phyloP scores from a whole-genome alignment of 2,888 invertebrate genomes.

The Melanostoma scalare region DNA sequence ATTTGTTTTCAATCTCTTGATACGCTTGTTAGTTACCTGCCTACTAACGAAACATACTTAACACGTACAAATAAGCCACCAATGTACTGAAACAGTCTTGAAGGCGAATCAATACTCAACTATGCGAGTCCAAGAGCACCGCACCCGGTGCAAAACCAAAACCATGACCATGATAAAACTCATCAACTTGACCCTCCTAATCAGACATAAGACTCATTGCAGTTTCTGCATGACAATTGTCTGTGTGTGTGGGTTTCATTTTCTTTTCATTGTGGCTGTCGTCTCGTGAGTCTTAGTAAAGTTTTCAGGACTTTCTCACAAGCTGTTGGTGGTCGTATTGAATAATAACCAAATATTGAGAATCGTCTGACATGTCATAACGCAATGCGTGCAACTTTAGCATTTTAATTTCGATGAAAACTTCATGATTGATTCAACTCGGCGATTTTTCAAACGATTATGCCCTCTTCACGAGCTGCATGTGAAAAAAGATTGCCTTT shows the following conservation, averaged over 20 bases:
- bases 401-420: not conserved
- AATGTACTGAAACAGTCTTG: constrained; percentile 19
- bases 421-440: constrained; percentile 43
- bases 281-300: not conserved
- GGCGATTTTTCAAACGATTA: constrained; percentile 19
- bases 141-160: constrained; percentile 5
- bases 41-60: constrained; percentile 11
- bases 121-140: not conserved
- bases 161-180: constrained; percentile 22
- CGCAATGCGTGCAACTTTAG: constrained; percentile 4
- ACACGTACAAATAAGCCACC: constrained; percentile 22
- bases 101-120: constrained; percentile 27
- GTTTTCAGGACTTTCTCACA: not conserved
- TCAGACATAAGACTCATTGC: not conserved
- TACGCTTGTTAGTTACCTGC: constrained; percentile 28
- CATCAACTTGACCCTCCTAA: constrained; percentile 32
- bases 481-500: constrained; percentile 46
- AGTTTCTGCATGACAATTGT: not conserved
- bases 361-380: not conserved
- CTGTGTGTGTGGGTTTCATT: not conserved
- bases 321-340: not conserved
- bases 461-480: constrained; percentile 41
- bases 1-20: not conserved
- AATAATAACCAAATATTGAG: not conserved
- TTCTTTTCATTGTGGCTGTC: not conserved